Conservation (phyloP, 2,797 vertebrate genomes). For the Urocyon cinereoargenteus region DNA sequence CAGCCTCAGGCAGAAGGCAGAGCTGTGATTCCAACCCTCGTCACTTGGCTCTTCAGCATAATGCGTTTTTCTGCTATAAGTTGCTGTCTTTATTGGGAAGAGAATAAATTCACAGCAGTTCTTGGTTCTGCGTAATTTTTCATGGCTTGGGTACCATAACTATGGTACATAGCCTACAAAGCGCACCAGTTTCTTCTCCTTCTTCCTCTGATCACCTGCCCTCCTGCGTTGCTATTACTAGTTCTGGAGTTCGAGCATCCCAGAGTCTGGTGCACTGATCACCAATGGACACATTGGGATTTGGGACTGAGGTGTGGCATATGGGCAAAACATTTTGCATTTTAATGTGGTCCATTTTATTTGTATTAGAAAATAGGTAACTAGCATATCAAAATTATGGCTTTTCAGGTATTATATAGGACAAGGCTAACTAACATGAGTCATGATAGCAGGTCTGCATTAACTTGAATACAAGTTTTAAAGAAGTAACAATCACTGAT, state of each 20-base stretch:
- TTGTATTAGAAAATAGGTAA: not conserved
- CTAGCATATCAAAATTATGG: not conserved
- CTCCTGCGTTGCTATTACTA: not conserved
- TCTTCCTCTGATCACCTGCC: not conserved
- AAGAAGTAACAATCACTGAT: not conserved
- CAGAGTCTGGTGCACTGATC: not conserved
- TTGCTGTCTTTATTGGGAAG: not conserved
- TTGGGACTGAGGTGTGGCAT: not conserved
- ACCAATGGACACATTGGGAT: fast-evolving
- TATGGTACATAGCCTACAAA: fast-evolving
- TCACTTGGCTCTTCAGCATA: not conserved
- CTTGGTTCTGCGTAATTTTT: not conserved
- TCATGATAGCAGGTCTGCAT: not conserved
- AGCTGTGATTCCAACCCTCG: not conserved
- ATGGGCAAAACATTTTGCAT: not conserved
- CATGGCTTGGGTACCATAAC: fast-evolving
- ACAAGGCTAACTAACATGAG: not conserved
- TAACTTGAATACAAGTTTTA: not conserved
- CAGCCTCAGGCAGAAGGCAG: not conserved
- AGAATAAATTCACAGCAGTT: too few relatives aligned
- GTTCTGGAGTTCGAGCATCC: not conserved
- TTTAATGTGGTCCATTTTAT: not conserved
- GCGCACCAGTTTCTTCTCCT: not conserved
- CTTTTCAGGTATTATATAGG: not conserved
- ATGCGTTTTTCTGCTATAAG: not conserved